Evolutionary conservation across 2,797 vertebrate species (phyloP).

Genomic region (Microctenopoma steveboyesi): DNA sequence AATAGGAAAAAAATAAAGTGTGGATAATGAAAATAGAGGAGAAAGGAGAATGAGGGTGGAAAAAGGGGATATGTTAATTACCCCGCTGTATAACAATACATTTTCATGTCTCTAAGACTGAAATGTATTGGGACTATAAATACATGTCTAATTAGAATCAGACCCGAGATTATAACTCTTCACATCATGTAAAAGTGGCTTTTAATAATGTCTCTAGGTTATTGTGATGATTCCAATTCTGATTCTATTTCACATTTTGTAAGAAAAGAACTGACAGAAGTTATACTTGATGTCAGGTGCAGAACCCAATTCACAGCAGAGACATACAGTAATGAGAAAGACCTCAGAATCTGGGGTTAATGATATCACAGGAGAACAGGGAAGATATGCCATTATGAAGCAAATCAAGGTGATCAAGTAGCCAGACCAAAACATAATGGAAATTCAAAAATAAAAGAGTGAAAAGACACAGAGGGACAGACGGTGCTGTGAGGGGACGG

Average conservation of each 20-base stretch:
- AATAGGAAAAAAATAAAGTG: constrained; percentile 35
- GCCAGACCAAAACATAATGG: constrained; percentile 56
- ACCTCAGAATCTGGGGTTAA: constrained; percentile 54
- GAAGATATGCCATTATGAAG: constrained; percentile 67
- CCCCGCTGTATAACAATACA: constrained; percentile 68
- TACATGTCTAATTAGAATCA: background rate
- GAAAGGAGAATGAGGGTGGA: constrained; percentile 66
- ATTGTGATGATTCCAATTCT: too few relatives aligned
- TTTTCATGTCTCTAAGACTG: constrained; percentile 64
- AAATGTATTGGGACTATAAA: constrained; percentile 70
- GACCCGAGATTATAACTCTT: background rate
- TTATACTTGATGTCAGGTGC: constrained; percentile 21
- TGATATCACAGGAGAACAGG: constrained; percentile 41
- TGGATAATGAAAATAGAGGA: constrained; percentile 46
- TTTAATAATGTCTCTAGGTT: constrained; percentile 8
- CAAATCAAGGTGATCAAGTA: constrained; percentile 49
- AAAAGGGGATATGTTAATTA: constrained; percentile 82
- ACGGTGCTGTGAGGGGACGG: constrained; percentile 48
- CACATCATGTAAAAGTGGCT: constrained; percentile 31
- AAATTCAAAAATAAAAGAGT: constrained; percentile 34
- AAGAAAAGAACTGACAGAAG: constrained; percentile 28
- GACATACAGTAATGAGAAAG: constrained; percentile 19
- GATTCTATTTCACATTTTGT: constrained; percentile 12
- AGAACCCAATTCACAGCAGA: constrained; percentile 26
- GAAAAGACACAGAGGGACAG: constrained; percentile 49